Evolutionary conservation across 2,888 invertebrate genomes (phyloP), one percentile per base, ranked within the genome.

Genomic region (Crossocerus cetratus): DNA sequence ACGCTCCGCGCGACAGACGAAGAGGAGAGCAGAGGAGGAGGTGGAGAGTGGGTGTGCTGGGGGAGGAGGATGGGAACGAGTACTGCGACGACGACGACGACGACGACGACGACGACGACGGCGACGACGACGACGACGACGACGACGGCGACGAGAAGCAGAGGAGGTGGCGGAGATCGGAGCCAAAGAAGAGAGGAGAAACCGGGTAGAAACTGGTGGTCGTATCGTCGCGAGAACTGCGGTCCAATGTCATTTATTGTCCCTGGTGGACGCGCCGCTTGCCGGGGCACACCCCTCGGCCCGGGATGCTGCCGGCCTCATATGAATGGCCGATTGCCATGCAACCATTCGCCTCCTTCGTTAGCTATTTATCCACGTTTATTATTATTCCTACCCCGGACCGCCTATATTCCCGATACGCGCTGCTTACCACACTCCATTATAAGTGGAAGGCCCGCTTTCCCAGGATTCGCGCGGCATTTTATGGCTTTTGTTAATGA

Each of bases 201-300:
- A 83, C 83, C 79, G 81, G 84, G 81, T 79, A 81, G 83, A 83
- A 80, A 82, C 77, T 77, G 77, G 75, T 77, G 80, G 77, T 80
- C 83, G 76, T 77, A 77, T 69, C 77, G 78, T 80, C 80, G 83
- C 81, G 84, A 82, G 80, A 84, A 77, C 72, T 80, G 74, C 82
- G 82, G 73, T 78, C 76, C 83, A 77, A 84, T 81, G 85, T 86
- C 85, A 83, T 86, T 86, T 85, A 81, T 85, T 84, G 85, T 86
- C 83, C 80, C 71, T 56, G 71, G 72, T 74, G 80, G 76, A 82
- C 78, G 78, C 80, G 73, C 77, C 72, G 78, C 82, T 80, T 72
- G 77, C 82, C 72, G 73, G 72, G 65, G 76, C 71, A 67, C 74
- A 73, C 67, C 76, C 77, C 71, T 58, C 73, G 53, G 64, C 55